Evolutionary conservation across 2,888 invertebrate species (phyloP), one percentile per base, ranked within the genome.

Genomic region (Volucella zonaria): DNA sequence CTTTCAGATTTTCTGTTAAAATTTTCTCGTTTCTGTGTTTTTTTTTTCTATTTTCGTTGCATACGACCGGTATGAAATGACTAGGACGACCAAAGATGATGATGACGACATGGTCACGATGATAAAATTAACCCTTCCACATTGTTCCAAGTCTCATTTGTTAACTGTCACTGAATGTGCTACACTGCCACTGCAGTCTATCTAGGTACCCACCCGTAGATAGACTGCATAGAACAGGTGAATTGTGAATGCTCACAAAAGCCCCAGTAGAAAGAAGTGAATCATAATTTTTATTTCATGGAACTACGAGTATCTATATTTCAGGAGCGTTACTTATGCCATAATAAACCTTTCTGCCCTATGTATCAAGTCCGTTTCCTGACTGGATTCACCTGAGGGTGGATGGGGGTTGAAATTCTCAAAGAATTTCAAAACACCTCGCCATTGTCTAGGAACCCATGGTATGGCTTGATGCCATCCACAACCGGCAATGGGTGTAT

Each of bases 91-190:
- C 40, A 31, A 43, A 10, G 40, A 74, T 15, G 56, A 67, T 38
- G 61, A 80, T 56, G 67, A 74, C 47, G 67, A 56, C 61, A 56
- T 23, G 49, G 70, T 43, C 52, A 74, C 75, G 66, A 75, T 80
- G 83, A 83, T 76, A 51, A 85, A 85, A 85, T 85, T 81, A 85
- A 85, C 85, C 85, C 81, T 77, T 85, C 81, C 68, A 73, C 76
- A 85, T 81, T 81, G 80, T 85, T 81, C 73, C 73, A 73, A 68
- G 81, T 81, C 73, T 85, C 80, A 85, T 85, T 85, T 85, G 85
- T 67, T 81, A 81, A 73, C 81, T 85, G 85, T 85, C 85, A 77
- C 71, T 76, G 73, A 73, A 81, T 23, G 2, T 59, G 77, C 67
- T 31, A 77, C 73, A 61, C 61, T 66, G 73, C 77, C 78, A 54